Base-by-base conservation (phyloP, 1,140 invertebrate species). In the Laodelphax striatellus region DNA sequence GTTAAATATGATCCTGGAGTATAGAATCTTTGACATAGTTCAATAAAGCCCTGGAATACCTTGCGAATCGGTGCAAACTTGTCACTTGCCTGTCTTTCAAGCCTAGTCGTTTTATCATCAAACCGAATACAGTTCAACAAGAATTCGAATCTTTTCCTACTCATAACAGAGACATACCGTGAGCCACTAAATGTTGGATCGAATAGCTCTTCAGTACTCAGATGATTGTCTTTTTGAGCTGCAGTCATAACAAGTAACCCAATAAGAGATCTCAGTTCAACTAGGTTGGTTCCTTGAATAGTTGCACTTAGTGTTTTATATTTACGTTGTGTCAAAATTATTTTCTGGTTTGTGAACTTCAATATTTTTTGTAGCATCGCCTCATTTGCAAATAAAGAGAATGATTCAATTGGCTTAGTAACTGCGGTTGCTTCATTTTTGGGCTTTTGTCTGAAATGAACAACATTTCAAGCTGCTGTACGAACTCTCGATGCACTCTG, bases 21-120 rank as follows among this genome's bases (percentile, higher is more conserved):
- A 61, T 70, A 71, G 31, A 52, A 22, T 17, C 46, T 58, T 58
- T 65, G 64, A 65, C 65, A 68, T 64, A 73, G 71, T 19, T 60
- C 60, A 34, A 75, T 62, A 67, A 73, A 71, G 46, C 62, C 67
- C n/a, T 70, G 62, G 60, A 70, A 73, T 54, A 74, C 61, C 41
- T 72, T 64, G 56, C 67, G 61, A 13, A 73, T 69, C 5, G 62
- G 66, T 22, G 68, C 68, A 65, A 74, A 70, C 56, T 64, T 59
- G 63, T 73, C 70, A 34, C 38, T 17, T 57, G 53, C 50, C 21
- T 56, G 59, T 55, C 65, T 59, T 61, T 61, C 58, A 9, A 34
- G 14, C 46, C 70, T 60, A 14, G 66, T 67, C 57, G 46, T 31
- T 65, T 68, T 69, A 52, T 70, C 63, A 59, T 73, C 68, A 61